Conservation (phyloP, 2,113 vertebrate genomes). For the Cryptomyrus ogoouensis region DNA sequence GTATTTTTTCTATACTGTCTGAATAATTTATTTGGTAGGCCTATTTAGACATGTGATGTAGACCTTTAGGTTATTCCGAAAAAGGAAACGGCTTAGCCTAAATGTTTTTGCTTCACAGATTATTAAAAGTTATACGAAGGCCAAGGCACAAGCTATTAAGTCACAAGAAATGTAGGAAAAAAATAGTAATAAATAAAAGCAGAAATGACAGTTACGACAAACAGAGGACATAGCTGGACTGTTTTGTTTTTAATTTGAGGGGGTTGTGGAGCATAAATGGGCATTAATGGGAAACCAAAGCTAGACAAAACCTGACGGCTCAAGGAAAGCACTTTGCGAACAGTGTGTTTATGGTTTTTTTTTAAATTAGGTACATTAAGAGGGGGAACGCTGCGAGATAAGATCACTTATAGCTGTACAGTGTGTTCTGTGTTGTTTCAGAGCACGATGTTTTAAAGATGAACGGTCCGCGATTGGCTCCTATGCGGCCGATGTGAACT, state of each 20-base stretch:
- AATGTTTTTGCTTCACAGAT: neutral
- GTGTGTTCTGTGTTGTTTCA: slow-evolving; percentile 22
- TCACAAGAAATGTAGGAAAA: neutral
- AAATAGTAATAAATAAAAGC: neutral
- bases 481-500: neutral
- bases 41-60: neutral
- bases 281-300: slow-evolving; percentile 24
- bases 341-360: slow-evolving; percentile 15
- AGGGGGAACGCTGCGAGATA: slow-evolving; percentile 18
- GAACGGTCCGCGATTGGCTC: neutral
- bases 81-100: neutral
- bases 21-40: neutral
- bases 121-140: neutral
- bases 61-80: neutral
- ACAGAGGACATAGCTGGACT: neutral
- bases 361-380: slow-evolving; percentile 15
- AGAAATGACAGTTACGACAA: slow-evolving; percentile 16
- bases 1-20: neutral
- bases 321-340: slow-evolving; percentile 12
- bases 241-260: neutral
- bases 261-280: neutral
- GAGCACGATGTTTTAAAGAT: slow-evolving; percentile 4
- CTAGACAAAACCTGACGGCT: slow-evolving; percentile 6
- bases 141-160: neutral
- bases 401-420: slow-evolving; percentile 18